These are phyloP conservation scores for Pheosia tremula DNA, from an alignment of 2,888 invertebrate species.

Conservation along the genomic window DNA sequence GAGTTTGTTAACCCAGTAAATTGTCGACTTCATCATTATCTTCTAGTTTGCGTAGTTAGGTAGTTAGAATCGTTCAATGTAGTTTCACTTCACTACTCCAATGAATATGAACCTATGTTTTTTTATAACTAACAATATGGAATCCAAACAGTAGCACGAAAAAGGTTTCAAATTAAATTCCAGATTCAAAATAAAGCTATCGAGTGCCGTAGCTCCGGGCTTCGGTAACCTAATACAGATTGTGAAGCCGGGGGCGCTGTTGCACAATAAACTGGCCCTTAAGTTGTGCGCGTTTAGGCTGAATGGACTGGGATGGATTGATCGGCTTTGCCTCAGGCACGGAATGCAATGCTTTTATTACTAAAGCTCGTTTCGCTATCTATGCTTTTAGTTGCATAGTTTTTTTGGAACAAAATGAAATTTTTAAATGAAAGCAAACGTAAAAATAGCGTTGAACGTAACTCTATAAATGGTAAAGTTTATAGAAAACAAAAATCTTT, in stretches of 20 bases:
- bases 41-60: no score
- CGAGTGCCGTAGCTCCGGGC: conserved; percentile 55
- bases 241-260: conserved; percentile 40
- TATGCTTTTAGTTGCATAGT: conserved; percentile 17
- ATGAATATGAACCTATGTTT: no score
- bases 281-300: conserved; percentile 51
- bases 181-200: conserved; percentile 46
- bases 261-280: conserved; percentile 57
- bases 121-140: neutral
- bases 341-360: conserved; percentile 52
- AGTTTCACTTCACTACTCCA: no score
- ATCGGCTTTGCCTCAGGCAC: conserved; percentile 50
- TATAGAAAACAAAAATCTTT: no score
- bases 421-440: no score
- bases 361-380: conserved; percentile 34
- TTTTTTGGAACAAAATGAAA: neutral
- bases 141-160: conserved; percentile 36
- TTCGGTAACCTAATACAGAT: conserved; percentile 60
- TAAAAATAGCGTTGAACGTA: no score
- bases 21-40: no score
- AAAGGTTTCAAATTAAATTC: conserved; percentile 56
- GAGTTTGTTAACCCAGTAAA: no score
- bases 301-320: conserved; percentile 40
- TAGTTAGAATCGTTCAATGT: no score
- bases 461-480: no score